Base-by-base conservation (phyloP, 2,888 invertebrate genomes). In the Eucriotettix oculatus region DNA sequence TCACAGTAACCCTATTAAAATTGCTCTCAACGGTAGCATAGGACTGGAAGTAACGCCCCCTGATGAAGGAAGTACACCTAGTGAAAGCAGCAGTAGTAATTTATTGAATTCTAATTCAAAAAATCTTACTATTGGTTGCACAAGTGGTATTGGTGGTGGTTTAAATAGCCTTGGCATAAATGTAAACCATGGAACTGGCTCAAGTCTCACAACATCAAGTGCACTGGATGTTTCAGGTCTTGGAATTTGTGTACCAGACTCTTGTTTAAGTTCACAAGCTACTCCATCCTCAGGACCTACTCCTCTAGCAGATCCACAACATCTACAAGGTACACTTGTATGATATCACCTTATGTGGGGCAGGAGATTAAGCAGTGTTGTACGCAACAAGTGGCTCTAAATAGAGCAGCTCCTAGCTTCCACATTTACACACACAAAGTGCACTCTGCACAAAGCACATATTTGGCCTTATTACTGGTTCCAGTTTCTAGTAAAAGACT, bases 291-390 rank as follows among this genome's bases (percentile, higher is more conserved):
- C 75, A 43, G 64, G 65, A 40, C 65, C 68, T 42, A 64, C 68
- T 58, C 66, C 66, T 70, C 72, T 71, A 9, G 72, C 76, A 29
- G 85, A 85, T 69, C 81, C 87, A 16, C 87, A 87, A 71, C 86
- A 87, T 70, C 76, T 90, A 64, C 90, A 90, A 75, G 91, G 91
- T 67, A 92, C 91, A 71, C 90, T 92, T 76, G 91, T 92, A 89
- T 92, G 90, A 91, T 90, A 90, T 81, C 85, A 90, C 83, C 86
- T 89, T 65, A 89, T 90, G 89, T 89, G 90, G 89, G 88, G 90
- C 82, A 87, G 88, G 76, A 83, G 89, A 78, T 79, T 86, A 75
- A 84, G 87, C 78, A 85, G 87, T 75, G 83, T 85, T 67, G 76
- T 82, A 69, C 81, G 85, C 73, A 87, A 84, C 71, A 84, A 81